These are phyloP conservation scores for Cephus pulcher DNA, from an alignment of 2,888 invertebrate species.

Conservation along the genomic window DNA sequence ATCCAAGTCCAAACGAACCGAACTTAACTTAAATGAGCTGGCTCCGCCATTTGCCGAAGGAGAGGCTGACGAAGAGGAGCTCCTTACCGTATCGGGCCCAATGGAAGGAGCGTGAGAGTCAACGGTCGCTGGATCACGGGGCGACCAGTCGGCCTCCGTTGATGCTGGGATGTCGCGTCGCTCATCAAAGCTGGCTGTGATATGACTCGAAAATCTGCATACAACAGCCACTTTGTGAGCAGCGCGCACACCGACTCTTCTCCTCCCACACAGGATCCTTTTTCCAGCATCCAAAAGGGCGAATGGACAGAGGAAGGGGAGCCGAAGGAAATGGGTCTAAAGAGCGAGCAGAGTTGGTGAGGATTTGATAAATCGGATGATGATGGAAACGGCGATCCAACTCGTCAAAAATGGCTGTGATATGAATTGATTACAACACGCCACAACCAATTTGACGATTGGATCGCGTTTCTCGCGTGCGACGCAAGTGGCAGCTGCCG, in stretches of 20 bases:
- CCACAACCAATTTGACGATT: conserved; percentile 86
- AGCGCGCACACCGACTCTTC: conserved; percentile 63
- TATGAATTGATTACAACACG: conserved; percentile 75
- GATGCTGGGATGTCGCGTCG: conserved; percentile 69
- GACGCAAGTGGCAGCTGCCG: too few species aligned
- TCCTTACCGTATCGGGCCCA: conserved; percentile 18
- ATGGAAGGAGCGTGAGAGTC: too few species aligned
- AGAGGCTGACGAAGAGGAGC: not conserved
- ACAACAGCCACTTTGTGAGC: conserved; percentile 94
- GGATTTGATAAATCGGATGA: not conserved
- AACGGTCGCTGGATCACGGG: too few species aligned
- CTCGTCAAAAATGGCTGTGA: conserved; percentile 98
- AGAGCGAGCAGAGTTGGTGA: too few species aligned
- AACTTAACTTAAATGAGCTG: not conserved
- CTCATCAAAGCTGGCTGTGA: conserved; percentile 99
- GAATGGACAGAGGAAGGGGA: too few species aligned
- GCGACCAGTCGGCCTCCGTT: not conserved
- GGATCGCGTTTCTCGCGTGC: conserved; percentile 59
- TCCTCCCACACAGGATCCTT: conserved; percentile 11
- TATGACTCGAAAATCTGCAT: conserved; percentile 79
- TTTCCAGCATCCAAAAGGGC: too few species aligned
- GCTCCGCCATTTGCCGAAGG: conserved; percentile 16
- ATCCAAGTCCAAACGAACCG: not conserved
- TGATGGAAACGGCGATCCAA: conserved; percentile 73
- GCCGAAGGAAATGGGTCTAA: too few species aligned